Percentiles rank a stretch among this genome's conserved stretches.
These are phyloP conservation scores for Lutjanus argentimaculatus DNA, from an alignment of 2,797 vertebrate species.

Conservation along the genomic window DNA sequence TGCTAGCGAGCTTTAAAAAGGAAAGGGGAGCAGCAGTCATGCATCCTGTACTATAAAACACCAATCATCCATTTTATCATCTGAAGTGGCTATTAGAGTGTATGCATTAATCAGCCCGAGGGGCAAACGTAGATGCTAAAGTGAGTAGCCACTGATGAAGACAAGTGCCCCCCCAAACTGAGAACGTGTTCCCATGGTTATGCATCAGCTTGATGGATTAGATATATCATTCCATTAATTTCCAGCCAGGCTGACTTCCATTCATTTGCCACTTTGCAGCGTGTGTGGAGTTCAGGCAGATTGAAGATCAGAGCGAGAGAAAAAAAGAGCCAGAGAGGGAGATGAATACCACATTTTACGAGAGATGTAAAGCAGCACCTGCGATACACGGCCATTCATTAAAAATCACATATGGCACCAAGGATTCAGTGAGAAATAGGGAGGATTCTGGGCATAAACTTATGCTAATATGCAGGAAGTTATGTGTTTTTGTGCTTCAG, in stretches of 20 bases:
- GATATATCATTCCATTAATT: constrained; percentile 82
- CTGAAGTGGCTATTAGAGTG: constrained; percentile 80
- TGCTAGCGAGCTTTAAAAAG: constrained; percentile 42
- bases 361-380: constrained; percentile 66
- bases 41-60: constrained; percentile 66
- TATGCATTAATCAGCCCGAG: constrained; percentile 77
- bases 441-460: constrained; percentile 45
- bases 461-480: constrained; percentile 36
- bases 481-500: constrained; percentile 22
- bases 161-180: constrained; percentile 71
- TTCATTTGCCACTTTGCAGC: constrained; percentile 79
- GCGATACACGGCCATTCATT: constrained; percentile 52
- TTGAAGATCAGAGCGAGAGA: constrained; percentile 59
- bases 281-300: constrained; percentile 59
- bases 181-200: constrained; percentile 74
- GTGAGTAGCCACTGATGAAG: constrained; percentile 82
- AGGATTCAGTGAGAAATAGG: constrained; percentile 37
- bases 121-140: constrained; percentile 74
- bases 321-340: constrained; percentile 22
- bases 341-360: constrained; percentile 70
- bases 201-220: constrained; percentile 87
- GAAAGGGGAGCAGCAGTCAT: constrained; percentile 39
- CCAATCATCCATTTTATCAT: constrained; percentile 81
- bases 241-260: constrained; percentile 74
- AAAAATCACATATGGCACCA: constrained; percentile 27